A percentile compares a stretch with the other conserved stretches of the same genome.
phyloP scores from a whole-genome alignment of 2,797 vertebrate genomes.

The Clamator glandarius region DNA sequence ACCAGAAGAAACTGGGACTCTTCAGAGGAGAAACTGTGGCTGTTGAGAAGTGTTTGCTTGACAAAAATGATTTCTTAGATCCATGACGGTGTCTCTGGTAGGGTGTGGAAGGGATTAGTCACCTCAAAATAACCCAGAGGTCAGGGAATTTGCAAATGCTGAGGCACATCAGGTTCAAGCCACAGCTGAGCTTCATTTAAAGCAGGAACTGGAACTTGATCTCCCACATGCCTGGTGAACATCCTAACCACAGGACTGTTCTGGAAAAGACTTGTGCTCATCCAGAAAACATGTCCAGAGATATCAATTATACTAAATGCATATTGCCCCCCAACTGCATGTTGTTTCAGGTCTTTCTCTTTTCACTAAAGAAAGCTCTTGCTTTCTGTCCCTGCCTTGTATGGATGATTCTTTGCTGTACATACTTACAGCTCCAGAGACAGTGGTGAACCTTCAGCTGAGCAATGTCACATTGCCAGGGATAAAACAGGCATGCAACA shows the following conservation, averaged over 20 bases:
- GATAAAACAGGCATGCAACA: not conserved
- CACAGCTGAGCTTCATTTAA: constrained; percentile 12
- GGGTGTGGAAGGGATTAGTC: not conserved
- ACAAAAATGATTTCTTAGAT: not conserved
- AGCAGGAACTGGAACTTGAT: not conserved
- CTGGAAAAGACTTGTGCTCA: not conserved
- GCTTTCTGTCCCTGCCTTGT: not conserved
- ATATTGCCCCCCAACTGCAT: not conserved
- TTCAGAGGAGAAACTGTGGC: not conserved
- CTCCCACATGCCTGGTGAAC: not conserved
- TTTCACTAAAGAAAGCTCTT: not conserved
- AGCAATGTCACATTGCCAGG: not conserved
- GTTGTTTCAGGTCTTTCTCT: not conserved
- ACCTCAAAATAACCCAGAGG: not conserved
- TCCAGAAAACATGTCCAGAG: not conserved
- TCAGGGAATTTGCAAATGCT: not conserved
- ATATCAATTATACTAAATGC: not conserved
- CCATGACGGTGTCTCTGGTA: not conserved
- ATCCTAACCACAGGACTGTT: not conserved
- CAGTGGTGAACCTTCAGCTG: not conserved
- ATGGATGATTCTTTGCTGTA: not conserved
- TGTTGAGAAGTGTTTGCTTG: not conserved
- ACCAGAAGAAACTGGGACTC: not conserved
- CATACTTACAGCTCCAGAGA: not conserved
- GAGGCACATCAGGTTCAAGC: not conserved